Percentiles rank a stretch among this genome's conserved stretches.
These are phyloP conservation scores for Microtus montanus DNA, from an alignment of 2,113 vertebrate genomes.

Conservation along the genomic window DNA sequence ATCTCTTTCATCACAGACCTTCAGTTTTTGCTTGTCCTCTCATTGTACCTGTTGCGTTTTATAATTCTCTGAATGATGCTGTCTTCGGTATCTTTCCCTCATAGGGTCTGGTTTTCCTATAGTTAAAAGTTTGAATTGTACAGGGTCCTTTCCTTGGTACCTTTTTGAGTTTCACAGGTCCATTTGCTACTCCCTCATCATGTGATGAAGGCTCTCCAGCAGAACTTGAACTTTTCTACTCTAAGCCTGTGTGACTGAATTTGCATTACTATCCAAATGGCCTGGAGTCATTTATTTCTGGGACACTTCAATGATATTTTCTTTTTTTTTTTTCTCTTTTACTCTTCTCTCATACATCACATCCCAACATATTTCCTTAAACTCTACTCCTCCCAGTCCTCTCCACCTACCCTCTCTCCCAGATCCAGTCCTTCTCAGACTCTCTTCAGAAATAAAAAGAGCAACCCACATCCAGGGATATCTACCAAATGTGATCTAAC, in stretches of 20 bases:
- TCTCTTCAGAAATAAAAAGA: background rate
- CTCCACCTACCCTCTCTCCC: background rate
- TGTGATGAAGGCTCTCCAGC: background rate
- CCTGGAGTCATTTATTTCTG: too few species aligned
- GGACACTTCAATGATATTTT: background rate
- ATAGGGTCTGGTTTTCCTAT: background rate
- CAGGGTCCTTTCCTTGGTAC: background rate
- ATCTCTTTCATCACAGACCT: background rate
- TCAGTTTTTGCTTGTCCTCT: background rate
- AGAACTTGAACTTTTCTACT: background rate
- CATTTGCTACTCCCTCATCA: background rate
- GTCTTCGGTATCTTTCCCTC: background rate
- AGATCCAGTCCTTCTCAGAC: background rate
- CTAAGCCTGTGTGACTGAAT: background rate
- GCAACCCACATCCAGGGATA: background rate
- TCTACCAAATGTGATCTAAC: background rate
- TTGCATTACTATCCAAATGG: too few species aligned
- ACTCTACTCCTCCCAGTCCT: background rate
- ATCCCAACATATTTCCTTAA: background rate
- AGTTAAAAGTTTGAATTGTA: background rate
- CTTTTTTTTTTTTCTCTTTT: background rate
- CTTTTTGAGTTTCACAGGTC: background rate
- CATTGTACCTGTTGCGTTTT: background rate
- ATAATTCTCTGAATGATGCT: background rate
- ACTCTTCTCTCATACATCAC: background rate